Evolutionary conservation across 2,888 invertebrate genomes (phyloP).

Genomic region (Eupeodes luniger): DNA sequence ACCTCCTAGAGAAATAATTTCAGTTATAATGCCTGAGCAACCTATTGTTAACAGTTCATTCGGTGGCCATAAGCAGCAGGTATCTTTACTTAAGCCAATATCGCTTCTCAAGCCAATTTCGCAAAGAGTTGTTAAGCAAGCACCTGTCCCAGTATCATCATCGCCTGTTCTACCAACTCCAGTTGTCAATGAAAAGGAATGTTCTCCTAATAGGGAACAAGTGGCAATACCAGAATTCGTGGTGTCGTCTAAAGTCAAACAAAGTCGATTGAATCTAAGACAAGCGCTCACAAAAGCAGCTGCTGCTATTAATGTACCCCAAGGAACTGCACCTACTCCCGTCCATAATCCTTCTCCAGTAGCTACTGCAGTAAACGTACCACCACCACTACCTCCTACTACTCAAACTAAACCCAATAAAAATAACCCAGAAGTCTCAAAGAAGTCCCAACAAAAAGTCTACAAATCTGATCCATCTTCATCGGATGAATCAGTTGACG

Average conservation of each 20-base stretch:
- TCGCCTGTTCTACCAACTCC: not conserved
- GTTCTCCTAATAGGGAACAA: constrained; percentile 37
- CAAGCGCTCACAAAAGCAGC: constrained; percentile 82
- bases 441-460: constrained; percentile 56
- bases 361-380: not conserved
- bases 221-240: constrained; percentile 22
- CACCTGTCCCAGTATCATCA: constrained; percentile 15
- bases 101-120: constrained; percentile 77
- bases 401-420: not conserved
- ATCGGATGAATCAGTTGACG: constrained; percentile 79
- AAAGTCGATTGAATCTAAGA: constrained; percentile 81
- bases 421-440: constrained; percentile 21
- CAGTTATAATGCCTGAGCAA: not conserved
- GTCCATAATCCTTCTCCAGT: constrained; percentile 34
- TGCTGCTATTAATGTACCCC: constrained; percentile 74
- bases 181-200: constrained; percentile 8
- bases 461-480: constrained; percentile 77
- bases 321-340: constrained; percentile 9
- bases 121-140: constrained; percentile 64
- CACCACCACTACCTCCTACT: not conserved
- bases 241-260: constrained; percentile 79
- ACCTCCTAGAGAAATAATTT: not conserved
- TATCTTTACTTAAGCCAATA: constrained; percentile 66
- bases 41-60: constrained; percentile 10
- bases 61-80: constrained; percentile 45